Base-by-base conservation (phyloP, 2,113 vertebrate species). In the Aviceda subcristata region DNA sequence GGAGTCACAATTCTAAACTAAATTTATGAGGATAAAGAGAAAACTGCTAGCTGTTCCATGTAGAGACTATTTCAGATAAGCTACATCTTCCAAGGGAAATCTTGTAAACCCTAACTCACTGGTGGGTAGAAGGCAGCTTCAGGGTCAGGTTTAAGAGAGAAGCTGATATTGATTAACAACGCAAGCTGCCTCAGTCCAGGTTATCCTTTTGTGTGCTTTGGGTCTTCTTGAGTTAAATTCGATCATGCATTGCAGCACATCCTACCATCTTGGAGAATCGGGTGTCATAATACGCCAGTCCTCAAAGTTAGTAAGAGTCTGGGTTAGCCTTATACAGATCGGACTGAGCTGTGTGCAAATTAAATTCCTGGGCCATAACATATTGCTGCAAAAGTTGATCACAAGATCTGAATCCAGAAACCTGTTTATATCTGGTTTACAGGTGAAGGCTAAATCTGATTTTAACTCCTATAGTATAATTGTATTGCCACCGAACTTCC, bases 51-150 rank as follows among this genome's bases (percentile, higher is more conserved):
- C 69, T 89, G 24, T 53, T 96, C 43, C 60, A 43, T 39, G 51
- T 3, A 77, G 12, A 78, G 34, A 64, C 39, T 53, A 71, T 9
- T 39, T 51, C 46, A 92, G 83, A 89, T 88, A 92, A 89, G 57
- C 26, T 76, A 62, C 85, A 85, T 59, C 74, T 97, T 95, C 68
- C 84, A 85, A 94, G 73, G 57, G 45, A 90, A 92, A 46, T 90
- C 22, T 60, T 76, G 62, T n/a, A 87, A 78, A 94, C 43, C 48
- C 24, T 55, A 88, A 74, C 48, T 62, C 51, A 41, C 15, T 66
- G 24, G 6, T 88, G 84, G 56, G 39, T 41, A 75, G 64, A 62
- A 92, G 38, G 41, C 57, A 87, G 69, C 48, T 96, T 69, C 50
- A 66, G 41, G 53, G 15, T 94, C n/a, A n/a, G 24, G 14, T 46